A percentile compares a stretch with the other conserved stretches of the same genome.
Evolutionary conservation across 2,797 vertebrate genomes (phyloP).

Genomic region (Antrozous pallidus): DNA sequence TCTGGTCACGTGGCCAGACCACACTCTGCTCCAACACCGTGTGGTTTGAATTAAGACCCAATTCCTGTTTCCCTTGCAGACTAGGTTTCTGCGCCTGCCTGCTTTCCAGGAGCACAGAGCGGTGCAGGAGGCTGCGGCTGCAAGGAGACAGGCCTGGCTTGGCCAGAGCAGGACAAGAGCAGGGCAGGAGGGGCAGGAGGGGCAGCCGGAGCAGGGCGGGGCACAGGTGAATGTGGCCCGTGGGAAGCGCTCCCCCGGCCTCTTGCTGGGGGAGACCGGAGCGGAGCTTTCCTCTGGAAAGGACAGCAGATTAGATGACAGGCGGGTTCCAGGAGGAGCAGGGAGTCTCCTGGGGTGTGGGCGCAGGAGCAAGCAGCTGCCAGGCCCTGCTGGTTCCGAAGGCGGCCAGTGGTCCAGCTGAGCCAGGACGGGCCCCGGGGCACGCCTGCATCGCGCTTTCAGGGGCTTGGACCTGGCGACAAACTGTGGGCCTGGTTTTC

Average conservation of each 20-base stretch:
- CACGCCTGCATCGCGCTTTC: background rate
- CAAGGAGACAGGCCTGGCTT: background rate
- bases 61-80: slow-evolving; percentile 68
- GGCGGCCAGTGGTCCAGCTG: background rate
- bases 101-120: slow-evolving; percentile 9
- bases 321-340: background rate
- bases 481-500: background rate
- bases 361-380: background rate
- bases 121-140: background rate
- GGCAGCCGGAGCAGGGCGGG: background rate
- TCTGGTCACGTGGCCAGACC: slow-evolving; percentile 76
- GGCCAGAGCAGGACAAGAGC: background rate
- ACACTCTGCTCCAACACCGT: slow-evolving; percentile 69
- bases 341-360: background rate
- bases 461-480: background rate
- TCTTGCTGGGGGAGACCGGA: background rate
- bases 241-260: background rate
- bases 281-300: slow-evolving; percentile 32
- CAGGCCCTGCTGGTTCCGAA: background rate
- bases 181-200: too few relatives aligned
- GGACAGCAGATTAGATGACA: background rate
- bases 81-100: slow-evolving; percentile 35
- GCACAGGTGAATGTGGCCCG: background rate
- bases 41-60: slow-evolving; percentile 64
- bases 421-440: background rate